phyloP scores from a whole-genome alignment of 2,888 invertebrate species.

The Scelioninae gen. 1 region DNA sequence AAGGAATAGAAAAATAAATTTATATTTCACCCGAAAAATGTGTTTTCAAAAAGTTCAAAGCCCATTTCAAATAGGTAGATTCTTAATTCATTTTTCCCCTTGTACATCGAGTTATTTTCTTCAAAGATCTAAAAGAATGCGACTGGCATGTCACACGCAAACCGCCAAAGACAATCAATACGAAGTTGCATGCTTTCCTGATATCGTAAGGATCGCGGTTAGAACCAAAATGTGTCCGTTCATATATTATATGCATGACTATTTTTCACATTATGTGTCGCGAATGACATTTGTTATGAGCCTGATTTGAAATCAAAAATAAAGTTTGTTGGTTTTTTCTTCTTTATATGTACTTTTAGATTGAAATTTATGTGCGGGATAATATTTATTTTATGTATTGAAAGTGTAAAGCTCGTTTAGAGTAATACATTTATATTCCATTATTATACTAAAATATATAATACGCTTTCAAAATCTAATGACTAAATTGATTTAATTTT shows the following conservation, averaged over 20 bases:
- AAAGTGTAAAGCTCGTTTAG: constrained; percentile 10
- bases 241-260: constrained; percentile 52
- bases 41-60: not conserved
- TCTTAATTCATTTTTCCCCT: constrained; percentile 34
- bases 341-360: not conserved
- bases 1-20: too few species aligned
- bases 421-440: constrained; percentile 18
- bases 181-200: constrained; percentile 57
- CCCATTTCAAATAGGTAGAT: not conserved
- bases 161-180: constrained; percentile 65
- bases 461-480: not conserved
- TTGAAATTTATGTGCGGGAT: constrained; percentile 1
- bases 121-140: constrained; percentile 54
- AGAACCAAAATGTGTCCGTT: constrained; percentile 40
- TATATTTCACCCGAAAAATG: too few species aligned
- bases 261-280: constrained; percentile 54
- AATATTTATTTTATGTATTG: constrained; percentile 16
- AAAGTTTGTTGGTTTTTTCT: constrained; percentile 14
- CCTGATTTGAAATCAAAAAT: constrained; percentile 34
- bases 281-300: constrained; percentile 41
- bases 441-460: constrained; percentile 10
- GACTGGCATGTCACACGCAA: constrained; percentile 62
- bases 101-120: constrained; percentile 52
- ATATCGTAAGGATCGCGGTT: constrained; percentile 48
- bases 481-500: not conserved